Evolutionary conservation across 2,113 vertebrate genomes (phyloP), one percentile per base, ranked within the genome.

Genomic region (Uropsilus gracilis): DNA sequence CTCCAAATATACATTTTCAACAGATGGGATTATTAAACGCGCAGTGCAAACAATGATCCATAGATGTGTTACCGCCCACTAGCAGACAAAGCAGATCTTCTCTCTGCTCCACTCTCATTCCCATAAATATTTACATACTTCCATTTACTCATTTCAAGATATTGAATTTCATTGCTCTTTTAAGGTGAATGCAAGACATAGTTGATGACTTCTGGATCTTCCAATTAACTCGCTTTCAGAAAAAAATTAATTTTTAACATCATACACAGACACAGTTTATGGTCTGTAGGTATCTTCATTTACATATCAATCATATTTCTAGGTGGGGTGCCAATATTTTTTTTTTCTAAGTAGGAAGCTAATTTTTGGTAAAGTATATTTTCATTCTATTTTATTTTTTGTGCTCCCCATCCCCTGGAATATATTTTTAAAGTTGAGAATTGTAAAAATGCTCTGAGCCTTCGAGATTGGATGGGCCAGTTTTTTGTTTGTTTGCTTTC

Each of bases 1-100:
- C 55, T 95, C 93, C 42, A 57, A 93, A 92, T 88, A 88, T 76
- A 69, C 68, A 93, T 94, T 90, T 89, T 72, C 72, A 94, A 92
- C 94, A 97, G 90, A 94, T 96, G 95, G 94, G 87, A 85, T 95
- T 95, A 96, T 96, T 96, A 95, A 95, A 92, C 59, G 53, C 93
- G 93, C 66, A 84, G 71, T 86, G 85, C 93, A 90, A 97, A 97
- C 96, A 95, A 82, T 93, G 94, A 97, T 90, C 95, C 93, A 78
- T 90, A 94, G 91, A 85, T 61, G 48, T 44, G 94, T 71, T 55
- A 34, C 89, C 89, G 69, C 95, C 94, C 84, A 91, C 93, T 39
- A 81, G 76, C 0, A 95, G 76, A 96, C 84, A 96, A 93, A 94
- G 94, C 61, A 16, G 71, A 64, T 46, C 44, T 55, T 80, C 69